A percentile compares a stretch with the other conserved stretches of the same genome.
phyloP scores from a whole-genome alignment of 2,797 vertebrate genomes.

The Clamator glandarius region DNA sequence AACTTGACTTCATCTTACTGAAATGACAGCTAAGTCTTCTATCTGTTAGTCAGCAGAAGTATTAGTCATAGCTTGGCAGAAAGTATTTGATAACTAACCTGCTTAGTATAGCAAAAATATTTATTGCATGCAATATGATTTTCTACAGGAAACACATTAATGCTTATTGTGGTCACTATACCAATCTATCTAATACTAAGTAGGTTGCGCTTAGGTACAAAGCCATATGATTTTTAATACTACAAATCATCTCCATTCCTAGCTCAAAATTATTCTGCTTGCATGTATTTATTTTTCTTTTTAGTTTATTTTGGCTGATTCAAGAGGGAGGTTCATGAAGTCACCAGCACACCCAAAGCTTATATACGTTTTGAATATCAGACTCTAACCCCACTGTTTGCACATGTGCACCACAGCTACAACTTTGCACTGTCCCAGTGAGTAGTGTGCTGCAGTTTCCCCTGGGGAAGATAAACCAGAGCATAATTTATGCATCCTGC shows the following conservation, averaged over 20 bases:
- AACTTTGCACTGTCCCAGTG: background rate
- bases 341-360: constrained; percentile 24
- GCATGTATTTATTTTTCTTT: constrained; percentile 9
- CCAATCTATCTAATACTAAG: background rate
- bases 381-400: background rate
- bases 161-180: background rate
- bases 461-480: background rate
- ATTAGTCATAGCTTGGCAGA: background rate
- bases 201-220: background rate
- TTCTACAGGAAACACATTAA: background rate
- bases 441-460: constrained; percentile 20
- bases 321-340: constrained; percentile 9
- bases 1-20: background rate
- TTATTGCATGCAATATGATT: background rate
- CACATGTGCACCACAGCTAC: background rate
- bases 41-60: background rate
- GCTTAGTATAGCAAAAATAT: background rate
- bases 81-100: background rate
- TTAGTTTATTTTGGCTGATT: constrained; percentile 2
- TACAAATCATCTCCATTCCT: background rate
- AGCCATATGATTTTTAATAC: background rate
- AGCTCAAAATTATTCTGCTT: background rate
- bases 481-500: constrained; percentile 1
- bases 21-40: background rate
- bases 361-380: background rate